Base-by-base conservation (phyloP, 1,140 invertebrate species). In the Samia ricini region DNA sequence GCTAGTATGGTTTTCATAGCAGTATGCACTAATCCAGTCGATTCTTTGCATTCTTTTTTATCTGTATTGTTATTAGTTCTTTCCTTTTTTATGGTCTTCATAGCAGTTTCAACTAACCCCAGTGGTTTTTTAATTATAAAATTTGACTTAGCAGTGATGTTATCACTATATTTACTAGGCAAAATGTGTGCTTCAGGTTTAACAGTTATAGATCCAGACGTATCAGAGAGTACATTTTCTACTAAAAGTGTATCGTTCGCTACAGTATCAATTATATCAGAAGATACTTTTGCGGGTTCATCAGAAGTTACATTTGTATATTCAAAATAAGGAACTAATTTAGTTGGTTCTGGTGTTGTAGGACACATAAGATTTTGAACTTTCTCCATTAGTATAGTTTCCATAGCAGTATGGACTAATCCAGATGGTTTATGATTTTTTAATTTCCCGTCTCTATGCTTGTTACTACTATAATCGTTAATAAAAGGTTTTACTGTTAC, bases 191-290 rank as follows among this genome's bases (percentile, higher is more conserved):
- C 4, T 21, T 36, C 33, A 42, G 50, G 15, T 51, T 21, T 22
- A 51, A 20, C 19, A 42, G 33, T 12, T 42, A 56, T n/a, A 19
- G 24, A n/a, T 48, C 48, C 52, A 57, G 24, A 15, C 8, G 55
- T 29, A 29, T 66, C 49, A 12, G 60, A 56, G 1, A 62, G 29
- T 20, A 59, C 20, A 20, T 61, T 15, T 36, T 83, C 75, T 20
- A 77, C 76, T 22, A 88, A 66, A 10, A 88, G 68, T 61, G 88
- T 85, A 50, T 79, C 83, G 68, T 88, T 73, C 55, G 88, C 76
- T 20, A 84, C 88, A 33, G 84, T 83, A 63, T 82, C 74, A 21
- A 87, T 56, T 56, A 89, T 68, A 42, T 78, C 67, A 61, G 12
- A 20, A 10, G 42, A 55, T 29, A 56, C 57, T 66, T 58, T 58